phyloP scores from a whole-genome alignment of 2,888 invertebrate species.

The Syrphus vitripennis region DNA sequence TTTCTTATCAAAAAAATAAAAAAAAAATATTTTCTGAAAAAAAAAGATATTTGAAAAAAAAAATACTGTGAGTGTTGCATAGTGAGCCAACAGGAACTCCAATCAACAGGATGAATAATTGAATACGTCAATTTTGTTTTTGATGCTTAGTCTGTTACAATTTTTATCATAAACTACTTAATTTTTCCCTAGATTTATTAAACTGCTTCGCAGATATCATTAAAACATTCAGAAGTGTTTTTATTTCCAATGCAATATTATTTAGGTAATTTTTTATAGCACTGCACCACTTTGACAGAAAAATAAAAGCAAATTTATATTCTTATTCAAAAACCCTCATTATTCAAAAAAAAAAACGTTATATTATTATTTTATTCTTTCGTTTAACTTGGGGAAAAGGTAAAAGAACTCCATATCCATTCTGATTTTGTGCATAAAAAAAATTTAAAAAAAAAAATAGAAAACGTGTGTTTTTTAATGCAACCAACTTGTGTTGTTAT shows the following conservation, averaged over 20 bases:
- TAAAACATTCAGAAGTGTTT: background rate
- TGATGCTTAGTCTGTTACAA: too few species aligned
- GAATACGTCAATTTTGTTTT: too few species aligned
- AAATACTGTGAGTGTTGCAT: too few species aligned
- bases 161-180: too few species aligned
- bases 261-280: background rate
- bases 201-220: too few species aligned
- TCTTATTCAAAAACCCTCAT: background rate
- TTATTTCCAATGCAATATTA: too few species aligned
- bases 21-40: too few species aligned
- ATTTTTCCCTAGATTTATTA: too few species aligned
- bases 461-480: conserved; percentile 32
- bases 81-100: too few species aligned
- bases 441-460: background rate
- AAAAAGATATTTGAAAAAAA: too few species aligned
- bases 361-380: background rate
- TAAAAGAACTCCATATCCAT: background rate
- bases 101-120: too few species aligned
- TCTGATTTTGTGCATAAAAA: background rate
- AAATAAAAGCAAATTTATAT: conserved; percentile 9
- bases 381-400: background rate
- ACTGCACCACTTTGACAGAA: conserved; percentile 28
- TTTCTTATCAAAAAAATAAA: too few species aligned
- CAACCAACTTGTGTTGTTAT: conserved; percentile 27
- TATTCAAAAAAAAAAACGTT: background rate